Percentiles rank a stretch among this genome's conserved stretches.
Evolutionary conservation across 64 coral and sea anemone genomes (phyloP).

Genomic region (Dendronephthya gigantea): DNA sequence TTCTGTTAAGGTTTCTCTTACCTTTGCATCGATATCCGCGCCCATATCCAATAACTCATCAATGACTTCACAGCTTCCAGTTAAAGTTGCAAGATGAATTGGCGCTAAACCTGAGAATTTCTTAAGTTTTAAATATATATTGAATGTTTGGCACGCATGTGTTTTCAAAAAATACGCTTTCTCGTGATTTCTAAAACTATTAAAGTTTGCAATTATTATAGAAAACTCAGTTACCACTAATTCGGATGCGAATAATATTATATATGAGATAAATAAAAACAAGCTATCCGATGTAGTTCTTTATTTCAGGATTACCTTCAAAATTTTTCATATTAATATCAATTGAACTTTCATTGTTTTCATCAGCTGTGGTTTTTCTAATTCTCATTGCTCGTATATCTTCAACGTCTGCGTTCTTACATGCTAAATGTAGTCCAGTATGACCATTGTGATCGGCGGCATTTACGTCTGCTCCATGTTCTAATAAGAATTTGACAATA

Average conservation of each 20-base stretch:
- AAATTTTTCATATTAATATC: neutral
- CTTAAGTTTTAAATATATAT: neutral
- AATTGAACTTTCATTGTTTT: neutral
- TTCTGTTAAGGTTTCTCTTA: neutral
- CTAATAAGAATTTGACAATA: neutral
- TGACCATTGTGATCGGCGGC: neutral
- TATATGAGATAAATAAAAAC: no score
- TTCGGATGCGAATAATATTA: no score
- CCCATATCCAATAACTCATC: neutral
- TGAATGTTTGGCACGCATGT: no score
- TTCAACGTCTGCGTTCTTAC: neutral
- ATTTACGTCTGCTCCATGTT: neutral
- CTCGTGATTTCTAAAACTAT: no score
- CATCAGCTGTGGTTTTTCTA: neutral
- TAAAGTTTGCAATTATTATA: no score
- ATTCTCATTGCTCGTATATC: neutral
- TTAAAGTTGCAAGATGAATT: neutral
- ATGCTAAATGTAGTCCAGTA: constrained; percentile 3
- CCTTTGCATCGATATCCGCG: neutral
- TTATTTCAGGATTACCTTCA: neutral
- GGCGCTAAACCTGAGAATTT: neutral
- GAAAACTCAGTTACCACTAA: no score
- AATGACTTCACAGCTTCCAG: constrained; percentile 10
- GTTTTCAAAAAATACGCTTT: no score
- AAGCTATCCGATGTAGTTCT: no score